phyloP scores from a whole-genome alignment of 2,888 invertebrate genomes.

The Drosophila leonis region DNA sequence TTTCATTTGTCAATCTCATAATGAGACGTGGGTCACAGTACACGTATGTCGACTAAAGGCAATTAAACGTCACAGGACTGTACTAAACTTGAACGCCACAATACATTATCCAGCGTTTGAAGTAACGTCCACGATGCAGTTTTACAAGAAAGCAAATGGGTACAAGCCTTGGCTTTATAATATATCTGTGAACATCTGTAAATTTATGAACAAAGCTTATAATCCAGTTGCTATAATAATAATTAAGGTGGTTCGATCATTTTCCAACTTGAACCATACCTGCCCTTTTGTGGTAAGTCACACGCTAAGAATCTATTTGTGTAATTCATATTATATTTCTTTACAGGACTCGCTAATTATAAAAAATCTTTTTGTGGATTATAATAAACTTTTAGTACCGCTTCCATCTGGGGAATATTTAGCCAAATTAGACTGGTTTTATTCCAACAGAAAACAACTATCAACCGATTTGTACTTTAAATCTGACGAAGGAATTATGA shows the following conservation, averaged over 20 bases:
- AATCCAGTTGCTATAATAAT: background rate
- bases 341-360: background rate
- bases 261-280: background rate
- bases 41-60: background rate
- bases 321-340: background rate
- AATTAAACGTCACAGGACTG: background rate
- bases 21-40: background rate
- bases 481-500: background rate
- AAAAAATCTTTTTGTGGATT: background rate
- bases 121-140: background rate
- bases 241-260: background rate
- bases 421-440: background rate
- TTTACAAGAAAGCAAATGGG: background rate
- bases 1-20: background rate
- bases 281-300: background rate
- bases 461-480: background rate
- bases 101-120: background rate
- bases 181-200: background rate
- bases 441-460: background rate
- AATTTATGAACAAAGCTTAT: background rate
- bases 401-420: constrained; percentile 2
- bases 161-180: constrained; percentile 7
- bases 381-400: background rate
- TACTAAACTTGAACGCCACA: constrained; percentile 3
- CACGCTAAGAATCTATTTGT: background rate